Base-by-base conservation (phyloP, 2,888 invertebrate species). In the Drosophila ezoana region DNA sequence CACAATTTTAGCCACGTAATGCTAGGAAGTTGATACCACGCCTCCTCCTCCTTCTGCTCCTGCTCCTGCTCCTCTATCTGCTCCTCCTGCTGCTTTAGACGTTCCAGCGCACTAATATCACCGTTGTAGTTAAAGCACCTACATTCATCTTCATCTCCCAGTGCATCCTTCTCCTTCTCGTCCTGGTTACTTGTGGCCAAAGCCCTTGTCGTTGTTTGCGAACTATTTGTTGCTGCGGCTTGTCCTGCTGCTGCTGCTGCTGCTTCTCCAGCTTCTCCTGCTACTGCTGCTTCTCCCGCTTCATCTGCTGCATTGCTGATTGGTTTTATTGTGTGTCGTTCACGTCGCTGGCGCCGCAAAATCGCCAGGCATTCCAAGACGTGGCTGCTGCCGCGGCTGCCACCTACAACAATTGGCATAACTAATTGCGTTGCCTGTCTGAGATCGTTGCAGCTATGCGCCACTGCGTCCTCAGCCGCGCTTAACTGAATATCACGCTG, bases 41-140 rank as follows among this genome's bases (percentile, higher is more conserved):
- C 77, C 11, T 63, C 59, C 53, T 23, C 11, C 38, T 45, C 49
- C 13, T 54, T 43, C 41, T 62, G 9, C 37, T 47, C 14, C 48
- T 48, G 35, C 35, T 20, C 4, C 23, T 37, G 14, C 33, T 54
- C n/a, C 38, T 40, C 38, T 13, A 28, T 33, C 41, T 23, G 6
- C 9, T 44, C 35, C 35, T 40, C 3, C 40, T 40, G 13, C 9
- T 40, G 59, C 65, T 71, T 67, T 53, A 63, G 64, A 66, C 73
- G 81, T 76, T 78, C 69, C 83, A 76, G 81, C 69, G 75, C 79
- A 81, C 87, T 84, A 87, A 89, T 90, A 90, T 90, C 90, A 90
- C 90, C 83, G 77, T 90, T 90, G 79, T 81, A 79, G 83, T 85
- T 90, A 89, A 90, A 90, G 90, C 90, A 90, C 90, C 90, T 90